Evolutionary conservation across 2,797 vertebrate species (phyloP), one percentile per base, ranked within the genome.

Genomic region (Brachyalestes nurse): DNA sequence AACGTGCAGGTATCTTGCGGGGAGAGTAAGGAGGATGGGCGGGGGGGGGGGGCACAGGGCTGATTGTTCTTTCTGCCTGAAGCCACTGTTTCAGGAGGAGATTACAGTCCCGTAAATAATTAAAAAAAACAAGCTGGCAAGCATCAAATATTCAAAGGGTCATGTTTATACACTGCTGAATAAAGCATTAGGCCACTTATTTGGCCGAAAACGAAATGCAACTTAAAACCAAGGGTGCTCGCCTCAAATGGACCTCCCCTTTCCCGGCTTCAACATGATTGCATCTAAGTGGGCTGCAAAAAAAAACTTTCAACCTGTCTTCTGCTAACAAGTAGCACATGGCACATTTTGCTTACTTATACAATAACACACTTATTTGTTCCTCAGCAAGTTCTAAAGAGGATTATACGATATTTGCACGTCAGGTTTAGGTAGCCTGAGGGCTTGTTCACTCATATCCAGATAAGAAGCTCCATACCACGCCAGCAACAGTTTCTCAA

Each of bases 41-140:
- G 21, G 21, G 57, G 81, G 77, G 77, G 80, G 64, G 47, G 47
- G 47, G 47, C 47, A 51, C 47, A 16, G 16, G 60, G 45, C 80
- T 73, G 82, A 82, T 61, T 84, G 82, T 86, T 81, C 89, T 88
- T 78, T 85, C 75, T 87, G 82, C 83, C 82, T 81, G 74, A 81
- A 66, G 67, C 84, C 58, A 81, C 69, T 69, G 75, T 80, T 89
- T 86, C 90, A 85, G 88, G 88, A 89, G 88, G 87, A 92, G 86
- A 90, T 93, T 91, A 91, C 91, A 91, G 89, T 80, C 38, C 84
- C 76, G 86, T 94, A 88, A 94, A 93, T 94, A 92, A 93, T 93
- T 93, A 92, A 94, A 88, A 87, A 91, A 93, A 93, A 93, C 92
- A 95, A 94, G 91, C 91, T 90, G 91, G 89, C 89, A 90, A 89